Evolutionary conservation across 2,797 vertebrate genomes (phyloP), one percentile per base, ranked within the genome.

Genomic region (Neosilurus hyrtlii): DNA sequence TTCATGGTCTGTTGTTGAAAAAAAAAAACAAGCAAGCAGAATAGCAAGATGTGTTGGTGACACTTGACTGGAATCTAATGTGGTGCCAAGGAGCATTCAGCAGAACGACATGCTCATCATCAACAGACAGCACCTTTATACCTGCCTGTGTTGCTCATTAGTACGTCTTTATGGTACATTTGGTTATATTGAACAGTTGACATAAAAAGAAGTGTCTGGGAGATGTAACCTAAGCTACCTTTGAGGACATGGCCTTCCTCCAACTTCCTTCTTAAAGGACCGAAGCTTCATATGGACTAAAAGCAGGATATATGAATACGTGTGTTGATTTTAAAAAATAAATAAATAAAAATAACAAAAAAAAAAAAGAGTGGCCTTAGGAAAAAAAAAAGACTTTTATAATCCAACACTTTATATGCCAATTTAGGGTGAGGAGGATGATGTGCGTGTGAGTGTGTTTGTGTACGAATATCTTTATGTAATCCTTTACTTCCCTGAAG

Each of bases 401-500:
- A 92, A 91, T 92, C 93, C 91, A 91, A 90, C 92, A 35, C 88
- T 92, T 90, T 91, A 90, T 92, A 90, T 90, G 91, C 89, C 91
- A 91, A 90, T 85, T 89, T 67, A 82, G 91, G 92, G 91, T 90
- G 86, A 90, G 91, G 90, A 90, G 92, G 92, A 92, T 87, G 84
- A 87, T 0, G 18, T 85, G 87, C 56, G 91, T 75, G 65, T 82
- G 59, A 79, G 18, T 14, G 35, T 4, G 67, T 20, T 51, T 91
- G 87, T 83, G 91, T 92, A 89, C 88, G 89, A 90, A 88, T 89
- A 86, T 84, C 86, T 87, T 86, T 88, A 88, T 89, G 88, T 88
- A 88, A 90, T 88, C 91, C 92, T 94, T 93, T 91, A 92, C 92
- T 94, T 94, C 91, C 90, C 90, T 93, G 92, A 93, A 92, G 90